Percentiles rank a stretch among this genome's conserved stretches.
phyloP scores from a whole-genome alignment of 2,797 vertebrate species.

The Buceros bicornis region DNA sequence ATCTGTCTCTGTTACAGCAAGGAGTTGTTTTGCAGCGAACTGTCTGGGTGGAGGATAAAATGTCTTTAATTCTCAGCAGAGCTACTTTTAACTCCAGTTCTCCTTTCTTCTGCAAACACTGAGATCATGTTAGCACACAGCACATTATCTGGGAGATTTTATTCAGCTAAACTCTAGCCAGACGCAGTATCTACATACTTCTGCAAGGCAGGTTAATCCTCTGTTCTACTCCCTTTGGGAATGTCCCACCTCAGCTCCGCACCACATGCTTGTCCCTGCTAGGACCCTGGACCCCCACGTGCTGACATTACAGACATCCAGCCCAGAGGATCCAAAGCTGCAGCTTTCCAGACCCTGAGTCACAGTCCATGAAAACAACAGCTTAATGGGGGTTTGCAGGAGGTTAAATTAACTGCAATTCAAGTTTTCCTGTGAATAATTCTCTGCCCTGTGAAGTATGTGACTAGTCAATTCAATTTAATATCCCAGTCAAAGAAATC shows the following conservation, averaged over 20 bases:
- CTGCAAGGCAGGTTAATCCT: not conserved
- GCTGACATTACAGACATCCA: fast-evolving
- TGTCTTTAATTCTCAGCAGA: not conserved
- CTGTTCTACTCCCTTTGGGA: not conserved
- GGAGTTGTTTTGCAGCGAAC: not conserved
- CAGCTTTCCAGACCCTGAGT: not conserved
- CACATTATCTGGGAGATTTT: not conserved
- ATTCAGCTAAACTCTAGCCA: not conserved
- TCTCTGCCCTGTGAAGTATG: not conserved
- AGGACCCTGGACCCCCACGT: fast-evolving
- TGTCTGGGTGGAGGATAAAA: not conserved
- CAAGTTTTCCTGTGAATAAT: not conserved
- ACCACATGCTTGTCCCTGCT: fast-evolving
- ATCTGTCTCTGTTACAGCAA: not conserved
- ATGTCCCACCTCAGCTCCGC: not conserved
- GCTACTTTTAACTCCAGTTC: not conserved
- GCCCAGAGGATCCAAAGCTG: not conserved
- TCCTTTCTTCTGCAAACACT: not conserved
- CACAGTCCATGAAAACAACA: not conserved
- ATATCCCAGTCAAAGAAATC: not conserved
- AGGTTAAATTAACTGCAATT: not conserved
- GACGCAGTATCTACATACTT: not conserved
- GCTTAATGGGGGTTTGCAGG: not conserved
- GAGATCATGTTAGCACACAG: not conserved
- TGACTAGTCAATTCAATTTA: conserved; percentile 17